Evolutionary conservation across 2,888 invertebrate species (phyloP).

Genomic region (Tanypteryx hageni): DNA sequence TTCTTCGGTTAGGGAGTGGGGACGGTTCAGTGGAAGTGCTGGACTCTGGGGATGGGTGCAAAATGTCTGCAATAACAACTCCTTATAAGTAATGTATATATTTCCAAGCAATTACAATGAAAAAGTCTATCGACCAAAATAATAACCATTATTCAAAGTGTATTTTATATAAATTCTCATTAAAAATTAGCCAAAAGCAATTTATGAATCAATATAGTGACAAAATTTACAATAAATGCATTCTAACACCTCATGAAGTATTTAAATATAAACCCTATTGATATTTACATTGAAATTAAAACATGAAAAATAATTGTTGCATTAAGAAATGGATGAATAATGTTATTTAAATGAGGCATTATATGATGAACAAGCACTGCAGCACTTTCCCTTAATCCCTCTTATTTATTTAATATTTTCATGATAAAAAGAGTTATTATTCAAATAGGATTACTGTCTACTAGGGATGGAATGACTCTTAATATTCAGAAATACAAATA

Average conservation of each 20-base stretch:
- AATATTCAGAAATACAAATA: neutral
- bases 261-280: neutral
- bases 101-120: neutral
- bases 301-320: neutral
- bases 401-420: neutral
- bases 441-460: neutral
- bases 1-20: slow-evolving; percentile 68
- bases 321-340: neutral
- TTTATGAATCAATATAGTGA: neutral
- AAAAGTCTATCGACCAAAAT: neutral
- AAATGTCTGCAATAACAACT: slow-evolving; percentile 66
- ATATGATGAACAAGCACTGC: neutral
- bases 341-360: neutral
- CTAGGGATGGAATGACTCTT: neutral
- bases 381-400: neutral
- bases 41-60: slow-evolving; percentile 67
- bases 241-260: neutral
- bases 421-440: neutral
- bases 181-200: neutral
- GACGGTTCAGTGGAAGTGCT: slow-evolving; percentile 69
- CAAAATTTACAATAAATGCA: neutral
- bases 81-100: neutral
- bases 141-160: too few species aligned
- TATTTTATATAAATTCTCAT: too few species aligned
- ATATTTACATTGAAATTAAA: too few species aligned